phyloP scores from a whole-genome alignment of 2,797 vertebrate genomes.

The Sus cebifrons region DNA sequence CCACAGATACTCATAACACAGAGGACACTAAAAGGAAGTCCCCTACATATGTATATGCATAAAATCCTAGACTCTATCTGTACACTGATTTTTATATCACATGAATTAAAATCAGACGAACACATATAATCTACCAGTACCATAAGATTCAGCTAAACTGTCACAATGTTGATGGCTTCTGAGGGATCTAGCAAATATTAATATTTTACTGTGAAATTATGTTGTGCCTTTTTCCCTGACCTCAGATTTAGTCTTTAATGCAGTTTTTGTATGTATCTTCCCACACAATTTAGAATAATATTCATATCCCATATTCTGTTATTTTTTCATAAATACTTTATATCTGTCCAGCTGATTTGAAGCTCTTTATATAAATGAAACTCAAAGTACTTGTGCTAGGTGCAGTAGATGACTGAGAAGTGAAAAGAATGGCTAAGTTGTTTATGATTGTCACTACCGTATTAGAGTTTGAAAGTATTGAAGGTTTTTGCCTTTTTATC shows the following conservation, averaged over 20 bases:
- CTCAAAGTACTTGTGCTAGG: neutral
- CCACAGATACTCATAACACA: neutral
- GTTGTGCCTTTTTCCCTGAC: neutral
- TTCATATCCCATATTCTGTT: neutral
- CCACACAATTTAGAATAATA: neutral
- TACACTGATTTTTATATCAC: constrained; percentile 8
- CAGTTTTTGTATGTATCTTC: neutral
- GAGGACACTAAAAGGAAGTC: neutral
- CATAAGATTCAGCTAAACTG: neutral
- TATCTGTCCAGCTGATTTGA: neutral
- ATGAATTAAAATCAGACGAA: constrained; percentile 19
- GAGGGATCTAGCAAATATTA: neutral
- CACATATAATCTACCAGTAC: neutral
- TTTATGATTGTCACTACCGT: neutral
- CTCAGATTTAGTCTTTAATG: neutral
- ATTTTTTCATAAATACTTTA: neutral
- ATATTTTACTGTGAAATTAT: neutral
- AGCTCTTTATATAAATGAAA: constrained; percentile 5
- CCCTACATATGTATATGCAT: neutral
- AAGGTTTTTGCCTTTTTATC: too few species aligned
- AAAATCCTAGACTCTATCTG: neutral
- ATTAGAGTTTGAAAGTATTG: neutral
- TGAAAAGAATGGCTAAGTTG: neutral
- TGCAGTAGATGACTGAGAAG: neutral
- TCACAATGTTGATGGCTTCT: neutral